Evolutionary conservation across 2,113 vertebrate genomes (phyloP), one percentile per base, ranked within the genome.

Genomic region (Etheostoma cragini): DNA sequence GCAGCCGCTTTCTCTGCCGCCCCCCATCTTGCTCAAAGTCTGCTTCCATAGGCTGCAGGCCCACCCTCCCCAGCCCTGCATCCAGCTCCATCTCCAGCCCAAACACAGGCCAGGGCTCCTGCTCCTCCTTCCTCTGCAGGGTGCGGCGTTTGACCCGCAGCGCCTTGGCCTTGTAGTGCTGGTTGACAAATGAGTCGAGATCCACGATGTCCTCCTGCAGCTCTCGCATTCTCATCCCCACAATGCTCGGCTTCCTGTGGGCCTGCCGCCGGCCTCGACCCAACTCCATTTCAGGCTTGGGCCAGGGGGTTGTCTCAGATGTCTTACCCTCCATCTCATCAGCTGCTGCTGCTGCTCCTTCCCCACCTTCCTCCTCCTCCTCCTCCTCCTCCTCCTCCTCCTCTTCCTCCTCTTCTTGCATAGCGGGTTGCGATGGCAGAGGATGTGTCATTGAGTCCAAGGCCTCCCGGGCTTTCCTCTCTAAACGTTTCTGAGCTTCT

Each of bases 181-280:
- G 94, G 87, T 94, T 92, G 3, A 95, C 94, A 71, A 96, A 97
- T 1, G 91, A 94, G 89, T 98, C 97, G 50, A 97, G 93, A 76
- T 97, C 97, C 86, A 97, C 94, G 6, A 97, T 97, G 83, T 96
- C 94, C 58, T 95, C 96, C 10, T 80, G 85, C 0, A 1, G 1
- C 12, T 87, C 76, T 24, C 84, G 89, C 50, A 85, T 49, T 72
- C 67, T 91, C 61, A 85, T 85, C 0, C 91, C 91, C 77, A 96
- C 89, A 0, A 97, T 95, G 88, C 89, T 94, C 1, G 94, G 93
- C 15, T 79, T 89, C 56, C 8, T 69, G 24, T 12, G 63, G 15
- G 56, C 66, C 57, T 64, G 83, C 88, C 0, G 73, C 50, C 0
- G 24, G 22, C 35, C 66, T 10, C 1, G 52, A 16, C 54, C 78